Percentiles rank a stretch among this genome's conserved stretches.
phyloP scores from a whole-genome alignment of 2,888 invertebrate genomes.

The Julus scanicus region DNA sequence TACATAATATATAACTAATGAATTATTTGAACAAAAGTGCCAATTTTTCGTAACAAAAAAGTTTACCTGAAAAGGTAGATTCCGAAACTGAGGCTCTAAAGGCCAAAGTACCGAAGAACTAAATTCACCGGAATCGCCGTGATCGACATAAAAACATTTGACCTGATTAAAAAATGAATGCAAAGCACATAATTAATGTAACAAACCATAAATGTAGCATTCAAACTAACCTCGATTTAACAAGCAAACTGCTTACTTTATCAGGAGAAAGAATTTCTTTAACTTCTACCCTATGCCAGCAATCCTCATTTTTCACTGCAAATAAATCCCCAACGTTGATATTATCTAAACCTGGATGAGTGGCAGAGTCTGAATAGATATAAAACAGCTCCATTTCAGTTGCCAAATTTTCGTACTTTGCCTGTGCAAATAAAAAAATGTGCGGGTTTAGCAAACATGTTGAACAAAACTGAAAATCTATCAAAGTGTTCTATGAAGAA shows the following conservation, averaged over 20 bases:
- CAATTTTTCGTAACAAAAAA: background rate
- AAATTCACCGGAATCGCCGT: conserved; percentile 76
- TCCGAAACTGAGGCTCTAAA: conserved; percentile 74
- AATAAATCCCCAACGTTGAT: conserved; percentile 66
- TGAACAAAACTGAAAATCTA: no score
- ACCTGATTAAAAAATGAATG: conserved; percentile 61
- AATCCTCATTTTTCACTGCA: conserved; percentile 65
- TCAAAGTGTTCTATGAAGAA: no score
- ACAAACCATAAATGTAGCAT: no score
- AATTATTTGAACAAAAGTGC: background rate
- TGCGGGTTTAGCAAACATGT: background rate
- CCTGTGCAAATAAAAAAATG: conserved; percentile 62
- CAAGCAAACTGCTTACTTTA: background rate
- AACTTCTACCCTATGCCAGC: conserved; percentile 72
- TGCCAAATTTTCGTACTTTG: conserved; percentile 65
- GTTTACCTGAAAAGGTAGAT: conserved; percentile 76
- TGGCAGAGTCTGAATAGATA: conserved; percentile 60
- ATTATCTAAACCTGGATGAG: conserved; percentile 61
- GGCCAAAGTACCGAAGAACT: conserved; percentile 71
- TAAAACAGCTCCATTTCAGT: conserved; percentile 67
- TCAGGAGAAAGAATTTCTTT: conserved; percentile 68
- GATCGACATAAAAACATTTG: conserved; percentile 78
- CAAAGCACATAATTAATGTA: background rate
- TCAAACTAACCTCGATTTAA: background rate
- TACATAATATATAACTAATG: no score